Evolutionary conservation across 30 jellyfish, hydroid and myxozoan genomes (phyloP).

Genomic region (Mastigias papua): DNA sequence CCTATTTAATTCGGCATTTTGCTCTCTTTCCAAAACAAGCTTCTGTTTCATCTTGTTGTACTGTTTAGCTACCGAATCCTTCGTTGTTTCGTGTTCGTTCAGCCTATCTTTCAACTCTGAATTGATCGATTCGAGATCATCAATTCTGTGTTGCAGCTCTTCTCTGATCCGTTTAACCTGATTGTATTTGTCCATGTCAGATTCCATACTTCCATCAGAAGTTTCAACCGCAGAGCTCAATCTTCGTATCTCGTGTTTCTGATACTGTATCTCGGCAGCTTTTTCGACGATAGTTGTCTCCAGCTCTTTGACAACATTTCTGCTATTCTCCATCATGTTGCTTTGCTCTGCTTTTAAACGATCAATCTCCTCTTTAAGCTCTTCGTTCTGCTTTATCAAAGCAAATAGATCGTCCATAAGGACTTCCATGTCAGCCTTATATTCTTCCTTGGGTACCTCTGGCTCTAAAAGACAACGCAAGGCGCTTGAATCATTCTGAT

Average conservation of each 20-base stretch:
- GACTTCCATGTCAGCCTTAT: constrained; percentile 57
- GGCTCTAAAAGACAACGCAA: neutral
- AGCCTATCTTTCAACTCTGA: constrained; percentile 52
- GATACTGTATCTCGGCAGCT: constrained; percentile 71
- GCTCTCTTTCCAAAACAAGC: constrained; percentile 72
- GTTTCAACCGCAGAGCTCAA: constrained; percentile 64
- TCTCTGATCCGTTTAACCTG: constrained; percentile 24
- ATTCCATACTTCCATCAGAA: neutral
- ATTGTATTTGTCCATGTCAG: constrained; percentile 30
- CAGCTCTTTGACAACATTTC: constrained; percentile 58
- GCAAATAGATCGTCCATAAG: constrained; percentile 54
- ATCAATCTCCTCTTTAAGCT: constrained; percentile 71
- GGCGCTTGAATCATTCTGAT: neutral
- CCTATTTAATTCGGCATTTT: constrained; percentile 55
- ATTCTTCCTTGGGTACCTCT: constrained; percentile 23
- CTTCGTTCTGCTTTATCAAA: constrained; percentile 65
- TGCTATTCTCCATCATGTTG: constrained; percentile 38
- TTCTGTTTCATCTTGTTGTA: constrained; percentile 20
- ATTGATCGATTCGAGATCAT: constrained; percentile 22
- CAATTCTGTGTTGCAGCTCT: constrained; percentile 25
- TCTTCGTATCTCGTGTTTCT: constrained; percentile 63
- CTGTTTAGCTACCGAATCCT: constrained; percentile 35
- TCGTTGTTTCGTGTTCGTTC: constrained; percentile 35
- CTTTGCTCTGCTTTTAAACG: constrained; percentile 41
- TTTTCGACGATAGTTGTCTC: constrained; percentile 56